Evolutionary conservation across 2,113 vertebrate species (phyloP), one percentile per base, ranked within the genome.

Genomic region (Oxygymnocypris stewartii): DNA sequence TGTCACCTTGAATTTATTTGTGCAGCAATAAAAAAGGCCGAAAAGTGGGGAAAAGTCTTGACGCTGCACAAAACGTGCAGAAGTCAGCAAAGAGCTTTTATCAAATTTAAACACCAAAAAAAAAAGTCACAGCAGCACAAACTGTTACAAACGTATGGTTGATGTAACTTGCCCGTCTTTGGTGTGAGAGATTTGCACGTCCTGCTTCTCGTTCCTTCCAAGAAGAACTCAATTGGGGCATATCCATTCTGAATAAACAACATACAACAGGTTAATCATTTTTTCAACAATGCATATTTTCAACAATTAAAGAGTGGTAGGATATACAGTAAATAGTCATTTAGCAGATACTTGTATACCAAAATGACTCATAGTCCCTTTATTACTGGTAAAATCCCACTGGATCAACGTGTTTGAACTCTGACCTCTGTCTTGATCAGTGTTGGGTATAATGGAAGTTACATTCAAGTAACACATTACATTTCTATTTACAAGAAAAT

Each of bases 121-220:
- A 65, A 47, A 77, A 80, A 12, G 20, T 25, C 28, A 57, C 16
- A 31, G 35, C 57, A 31, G 51, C 49, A 6, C 11, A 80, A 54
- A 37, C 6, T 42, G 16, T 79, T 59, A 25, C 35, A 61, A 42
- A 67, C 25, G 13, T 6, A 35, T 25, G 59, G 49, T 57, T 6
- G 6, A 23, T 28, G 37, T 54, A 18, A 92, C 94, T 65, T 94
- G 98, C 98, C 98, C 76, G 97, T 94, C 90, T 99, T 99, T 65
- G 98, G 98, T 73, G 95, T 96, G 91, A 99, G 91, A 65, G 97
- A 98, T 91, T 99, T 99, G 87, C 95, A 91, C 0, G 98, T 97
- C 79, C 98, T 96, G 88, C 98, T 99, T 92, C 98, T 96, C 73
- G 98, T 99, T 4, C 98, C 98, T 93, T 99, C 98, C n/a, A 99